phyloP scores from a whole-genome alignment of 1,140 invertebrate genomes.

The Procambarus clarkii region DNA sequence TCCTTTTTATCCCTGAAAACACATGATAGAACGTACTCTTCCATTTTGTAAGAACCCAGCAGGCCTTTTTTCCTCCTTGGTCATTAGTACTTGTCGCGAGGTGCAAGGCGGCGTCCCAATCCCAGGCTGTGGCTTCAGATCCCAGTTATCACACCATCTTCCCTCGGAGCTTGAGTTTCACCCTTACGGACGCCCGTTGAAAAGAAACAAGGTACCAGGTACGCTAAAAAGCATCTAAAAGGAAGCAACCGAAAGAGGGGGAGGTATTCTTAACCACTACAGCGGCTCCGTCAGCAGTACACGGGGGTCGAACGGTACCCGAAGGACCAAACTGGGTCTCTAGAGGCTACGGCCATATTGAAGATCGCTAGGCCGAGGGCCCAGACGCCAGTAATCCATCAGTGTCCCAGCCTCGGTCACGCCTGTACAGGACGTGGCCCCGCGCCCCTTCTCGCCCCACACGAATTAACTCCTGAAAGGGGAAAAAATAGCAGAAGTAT shows the following conservation, averaged over 20 bases:
- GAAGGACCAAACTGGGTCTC: slow-evolving; percentile 51
- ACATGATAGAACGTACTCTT: slow-evolving; percentile 73
- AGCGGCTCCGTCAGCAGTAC: not conserved
- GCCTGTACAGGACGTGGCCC: slow-evolving; percentile 45
- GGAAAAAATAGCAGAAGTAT: slow-evolving; percentile 3
- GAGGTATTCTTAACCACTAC: not conserved
- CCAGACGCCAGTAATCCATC: slow-evolving; percentile 60
- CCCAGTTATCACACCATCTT: not conserved
- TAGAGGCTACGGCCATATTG: slow-evolving; percentile 60
- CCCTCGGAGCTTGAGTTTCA: not conserved
- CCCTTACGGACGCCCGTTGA: not conserved
- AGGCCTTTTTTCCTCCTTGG: slow-evolving; percentile 70
- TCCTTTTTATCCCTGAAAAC: slow-evolving; percentile 73
- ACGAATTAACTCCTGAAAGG: slow-evolving; percentile 25
- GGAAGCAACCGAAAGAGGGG: not conserved
- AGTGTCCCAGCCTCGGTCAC: slow-evolving; percentile 53
- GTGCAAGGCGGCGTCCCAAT: slow-evolving; percentile 60
- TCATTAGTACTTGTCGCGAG: slow-evolving; percentile 73
- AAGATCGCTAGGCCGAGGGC: slow-evolving; percentile 63
- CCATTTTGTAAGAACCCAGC: slow-evolving; percentile 73
- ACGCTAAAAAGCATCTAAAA: not conserved
- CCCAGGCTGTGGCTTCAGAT: slow-evolving; percentile 33
- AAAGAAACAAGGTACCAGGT: too few species aligned
- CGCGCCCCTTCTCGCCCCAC: slow-evolving; percentile 11
- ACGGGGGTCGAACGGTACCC: slow-evolving; percentile 47